Evolutionary conservation across 92 coral and sea anemone genomes (phyloP).

Genomic region (Bergia sp.): DNA sequence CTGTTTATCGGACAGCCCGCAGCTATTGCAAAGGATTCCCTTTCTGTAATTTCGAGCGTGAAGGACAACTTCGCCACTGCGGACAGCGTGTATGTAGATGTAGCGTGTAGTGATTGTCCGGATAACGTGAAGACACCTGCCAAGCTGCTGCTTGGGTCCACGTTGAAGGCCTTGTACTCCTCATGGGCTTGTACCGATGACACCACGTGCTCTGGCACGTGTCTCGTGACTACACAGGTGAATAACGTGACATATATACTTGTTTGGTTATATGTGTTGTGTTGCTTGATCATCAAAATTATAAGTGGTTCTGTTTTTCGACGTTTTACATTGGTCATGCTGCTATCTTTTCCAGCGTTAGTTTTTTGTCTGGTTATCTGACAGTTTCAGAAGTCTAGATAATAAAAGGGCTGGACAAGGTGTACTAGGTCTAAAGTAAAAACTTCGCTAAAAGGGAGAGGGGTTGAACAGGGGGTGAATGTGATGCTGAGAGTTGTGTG

Average conservation of each 20-base stretch:
- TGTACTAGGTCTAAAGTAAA: too few relatives aligned
- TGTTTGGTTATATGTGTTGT: not conserved
- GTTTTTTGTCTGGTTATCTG: not conserved
- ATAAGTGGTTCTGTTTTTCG: too few relatives aligned
- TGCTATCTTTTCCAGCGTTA: not conserved
- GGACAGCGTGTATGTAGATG: slow-evolving; percentile 49
- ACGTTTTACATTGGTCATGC: too few relatives aligned
- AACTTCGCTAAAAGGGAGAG: too few relatives aligned
- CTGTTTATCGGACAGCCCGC: slow-evolving; percentile 70
- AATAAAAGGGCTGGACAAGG: too few relatives aligned
- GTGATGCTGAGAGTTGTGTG: too few relatives aligned
- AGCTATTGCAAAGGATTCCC: slow-evolving; percentile 60
- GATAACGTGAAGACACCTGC: slow-evolving; percentile 53
- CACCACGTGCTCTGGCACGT: slow-evolving; percentile 70
- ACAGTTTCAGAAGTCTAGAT: not conserved
- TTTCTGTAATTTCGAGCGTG: slow-evolving; percentile 65
- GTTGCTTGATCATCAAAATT: too few relatives aligned
- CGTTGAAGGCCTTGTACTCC: slow-evolving; percentile 52
- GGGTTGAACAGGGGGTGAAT: too few relatives aligned
- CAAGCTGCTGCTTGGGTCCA: slow-evolving; percentile 62
- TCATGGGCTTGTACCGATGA: slow-evolving; percentile 73
- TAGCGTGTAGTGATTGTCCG: slow-evolving; percentile 67
- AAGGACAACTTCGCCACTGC: slow-evolving; percentile 54
- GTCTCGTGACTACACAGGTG: slow-evolving; percentile 68
- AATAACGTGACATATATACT: too few relatives aligned